Base-by-base conservation (phyloP, 2,113 vertebrate genomes). In the Pungitius pungitius region DNA sequence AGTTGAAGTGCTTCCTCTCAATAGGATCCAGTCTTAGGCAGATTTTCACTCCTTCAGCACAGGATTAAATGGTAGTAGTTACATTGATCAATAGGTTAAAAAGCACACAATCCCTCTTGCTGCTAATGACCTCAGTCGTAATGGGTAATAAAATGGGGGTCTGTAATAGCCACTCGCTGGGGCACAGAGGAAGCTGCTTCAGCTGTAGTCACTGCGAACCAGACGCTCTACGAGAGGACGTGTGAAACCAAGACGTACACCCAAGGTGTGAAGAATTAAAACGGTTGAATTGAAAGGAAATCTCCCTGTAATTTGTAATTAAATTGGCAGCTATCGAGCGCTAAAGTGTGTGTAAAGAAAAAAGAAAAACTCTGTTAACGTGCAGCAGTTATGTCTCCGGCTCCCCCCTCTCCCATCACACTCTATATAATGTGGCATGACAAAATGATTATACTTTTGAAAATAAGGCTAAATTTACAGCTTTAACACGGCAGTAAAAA, bases 81-180 rank as follows among this genome's bases (percentile, higher is more conserved):
- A 96, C 94, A 93, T 93, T 98, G 96, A 99, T 99, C 98, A 98
- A 98, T 99, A 99, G 96, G 96, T 99, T 97, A 98, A 97, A 95
- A 97, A 95, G 93, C 87, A 93, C 92, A 94, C 96, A 95, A 96
- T 98, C 96, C 96, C 94, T 97, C 96, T 97, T 94, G 93, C 94
- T 91, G 95, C 96, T 98, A 99, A 99, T 98, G 97, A 98, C 96
- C 97, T 97, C 95, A 89, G 93, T 96, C 95, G 96, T 97, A 97
- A 98, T 96, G 96, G 96, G 95, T 96, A 98, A 96, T 98, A 97
- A 99, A 97, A 94, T 94, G 95, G 94, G 91, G 94, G 92, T 85
- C 94, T 95, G 90, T 98, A 97, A 99, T 95, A 94, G 96, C 92
- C 94, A 95, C 93, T 94, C 85, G 80, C 92, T 91, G 92, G 90